Percentiles rank a stretch among this genome's conserved stretches.
Evolutionary conservation across 2,888 invertebrate species (phyloP).

Genomic region (Hyposoter dolosus): DNA sequence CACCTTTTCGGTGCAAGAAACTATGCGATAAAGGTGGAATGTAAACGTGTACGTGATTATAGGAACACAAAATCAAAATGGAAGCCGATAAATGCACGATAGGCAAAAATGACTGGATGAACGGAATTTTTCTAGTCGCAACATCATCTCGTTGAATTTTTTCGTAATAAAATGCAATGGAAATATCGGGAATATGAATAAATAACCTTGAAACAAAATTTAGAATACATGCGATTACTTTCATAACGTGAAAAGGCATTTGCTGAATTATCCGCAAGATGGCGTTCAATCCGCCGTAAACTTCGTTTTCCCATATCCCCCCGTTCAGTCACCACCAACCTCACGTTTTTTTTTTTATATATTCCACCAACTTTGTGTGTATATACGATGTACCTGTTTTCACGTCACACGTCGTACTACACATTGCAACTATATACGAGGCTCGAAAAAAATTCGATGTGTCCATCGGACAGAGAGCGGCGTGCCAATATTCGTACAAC

Average conservation of each 20-base stretch:
- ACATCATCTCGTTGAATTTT: neutral
- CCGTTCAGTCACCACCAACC: neutral
- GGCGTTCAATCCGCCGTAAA: slow-evolving; percentile 30
- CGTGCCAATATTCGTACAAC: slow-evolving; percentile 65
- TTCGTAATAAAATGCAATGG: neutral
- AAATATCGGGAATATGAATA: neutral
- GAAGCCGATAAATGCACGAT: neutral
- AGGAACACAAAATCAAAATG: neutral
- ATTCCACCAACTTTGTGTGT: slow-evolving; percentile 42
- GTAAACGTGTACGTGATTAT: neutral
- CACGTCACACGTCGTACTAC: slow-evolving; percentile 57
- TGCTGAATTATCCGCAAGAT: slow-evolving; percentile 57
- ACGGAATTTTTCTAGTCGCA: neutral
- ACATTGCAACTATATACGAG: slow-evolving; percentile 53
- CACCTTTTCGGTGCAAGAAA: neutral
- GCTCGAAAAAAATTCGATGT: slow-evolving; percentile 67
- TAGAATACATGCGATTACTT: slow-evolving; percentile 8
- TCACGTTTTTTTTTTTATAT: slow-evolving; percentile 11
- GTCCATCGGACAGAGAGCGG: slow-evolving; percentile 64
- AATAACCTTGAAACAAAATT: slow-evolving; percentile 22
- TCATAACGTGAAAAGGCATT: slow-evolving; percentile 2
- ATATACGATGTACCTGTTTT: slow-evolving; percentile 64
- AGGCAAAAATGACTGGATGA: neutral
- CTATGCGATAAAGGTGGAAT: neutral
- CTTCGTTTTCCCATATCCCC: slow-evolving; percentile 3